These are phyloP conservation scores for Columba guinea DNA, from an alignment of 2,797 vertebrate species.

Conservation along the genomic window DNA sequence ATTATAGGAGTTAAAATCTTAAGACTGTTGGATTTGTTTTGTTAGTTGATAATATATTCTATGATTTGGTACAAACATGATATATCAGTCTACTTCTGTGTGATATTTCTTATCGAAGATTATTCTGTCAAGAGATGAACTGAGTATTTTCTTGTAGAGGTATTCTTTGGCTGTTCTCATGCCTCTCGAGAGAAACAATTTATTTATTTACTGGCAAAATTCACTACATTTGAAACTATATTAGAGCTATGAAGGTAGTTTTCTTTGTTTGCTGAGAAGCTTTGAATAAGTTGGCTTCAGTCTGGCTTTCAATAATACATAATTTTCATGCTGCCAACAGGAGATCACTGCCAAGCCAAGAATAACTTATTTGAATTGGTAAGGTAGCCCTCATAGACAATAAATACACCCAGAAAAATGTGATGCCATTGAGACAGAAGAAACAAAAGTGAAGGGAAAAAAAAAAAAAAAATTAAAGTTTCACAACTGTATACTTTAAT, in stretches of 20 bases:
- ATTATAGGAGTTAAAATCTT: neutral
- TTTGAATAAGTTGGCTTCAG: neutral
- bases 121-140: neutral
- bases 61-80: neutral
- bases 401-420: neutral
- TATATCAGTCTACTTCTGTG: neutral
- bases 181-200: neutral
- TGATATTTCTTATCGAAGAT: neutral
- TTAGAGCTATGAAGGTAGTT: neutral
- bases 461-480: neutral
- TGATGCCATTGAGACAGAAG: neutral
- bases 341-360: neutral
- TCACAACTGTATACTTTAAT: neutral
- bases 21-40: neutral
- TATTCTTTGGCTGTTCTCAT: neutral
- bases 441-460: neutral
- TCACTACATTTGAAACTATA: neutral
- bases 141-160: neutral
- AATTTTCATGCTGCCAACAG: neutral
- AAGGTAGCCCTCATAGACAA: neutral
- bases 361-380: neutral
- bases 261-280: neutral
- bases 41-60: neutral
- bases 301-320: neutral
- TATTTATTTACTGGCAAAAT: conserved; percentile 10